phyloP scores from a whole-genome alignment of 2,888 invertebrate species.

The Cephus rjabovi region DNA sequence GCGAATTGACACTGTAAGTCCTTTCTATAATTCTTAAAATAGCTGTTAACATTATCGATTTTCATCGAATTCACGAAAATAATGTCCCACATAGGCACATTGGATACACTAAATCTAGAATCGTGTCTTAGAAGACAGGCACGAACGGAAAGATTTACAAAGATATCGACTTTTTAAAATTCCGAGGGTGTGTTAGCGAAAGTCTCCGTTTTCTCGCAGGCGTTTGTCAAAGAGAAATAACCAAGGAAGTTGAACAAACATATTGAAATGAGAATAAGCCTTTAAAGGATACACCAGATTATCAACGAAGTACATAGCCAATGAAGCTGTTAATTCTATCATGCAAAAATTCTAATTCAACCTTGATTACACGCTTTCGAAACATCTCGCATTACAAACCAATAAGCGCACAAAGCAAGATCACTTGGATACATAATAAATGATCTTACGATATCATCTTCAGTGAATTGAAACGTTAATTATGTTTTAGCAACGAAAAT shows the following conservation, averaged over 20 bases:
- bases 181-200: constrained; percentile 42
- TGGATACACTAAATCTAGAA: neutral
- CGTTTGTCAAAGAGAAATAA: constrained; percentile 44
- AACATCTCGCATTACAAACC: neutral
- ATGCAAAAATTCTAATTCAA: neutral
- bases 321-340: neutral
- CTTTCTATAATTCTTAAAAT: neutral
- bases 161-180: constrained; percentile 30
- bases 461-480: neutral
- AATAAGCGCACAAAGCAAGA: neutral
- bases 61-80: neutral
- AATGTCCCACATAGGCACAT: neutral
- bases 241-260: constrained; percentile 26
- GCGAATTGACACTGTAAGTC: neutral
- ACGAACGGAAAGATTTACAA: neutral
- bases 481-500: neutral
- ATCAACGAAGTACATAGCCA: neutral
- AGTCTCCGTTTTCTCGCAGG: constrained; percentile 39
- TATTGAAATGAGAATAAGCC: constrained; percentile 24
- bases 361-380: neutral
- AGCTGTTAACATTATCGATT: neutral
- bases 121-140: neutral
- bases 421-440: neutral
- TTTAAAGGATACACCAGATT: neutral
- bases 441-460: neutral